Conservation (phyloP, 2,888 invertebrate species). For the Amiota communis region DNA sequence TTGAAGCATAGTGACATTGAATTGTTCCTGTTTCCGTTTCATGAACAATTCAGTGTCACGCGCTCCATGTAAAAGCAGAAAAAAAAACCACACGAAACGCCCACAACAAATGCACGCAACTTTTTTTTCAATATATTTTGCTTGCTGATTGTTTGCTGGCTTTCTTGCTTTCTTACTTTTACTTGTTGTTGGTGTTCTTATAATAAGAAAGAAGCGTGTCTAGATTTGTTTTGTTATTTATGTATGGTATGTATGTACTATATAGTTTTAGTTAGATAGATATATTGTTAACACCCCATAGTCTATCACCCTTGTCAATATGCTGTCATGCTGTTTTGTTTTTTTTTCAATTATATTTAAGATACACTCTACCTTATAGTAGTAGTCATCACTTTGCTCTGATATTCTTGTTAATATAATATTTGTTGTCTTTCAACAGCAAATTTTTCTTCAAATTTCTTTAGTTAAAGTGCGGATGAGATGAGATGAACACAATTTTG, state of each 20-base stretch:
- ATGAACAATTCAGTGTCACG: not conserved
- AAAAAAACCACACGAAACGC: no score
- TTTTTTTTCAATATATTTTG: conserved; percentile 22
- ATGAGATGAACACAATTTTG: conserved; percentile 56
- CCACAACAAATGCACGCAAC: no score
- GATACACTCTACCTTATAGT: not conserved
- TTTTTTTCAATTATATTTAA: conserved; percentile 18
- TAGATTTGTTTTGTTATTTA: no score
- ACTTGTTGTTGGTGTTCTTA: conserved; percentile 4
- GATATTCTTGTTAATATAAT: not conserved
- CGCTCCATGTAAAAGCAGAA: no score
- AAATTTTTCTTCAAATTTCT: not conserved
- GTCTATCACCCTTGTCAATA: not conserved
- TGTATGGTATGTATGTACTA: no score
- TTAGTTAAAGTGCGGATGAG: conserved; percentile 31
- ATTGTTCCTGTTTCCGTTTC: not conserved
- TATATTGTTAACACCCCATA: not conserved
- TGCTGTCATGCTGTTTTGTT: conserved; percentile 4
- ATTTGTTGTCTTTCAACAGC: not conserved
- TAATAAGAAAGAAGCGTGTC: no score
- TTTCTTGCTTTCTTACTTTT: conserved; percentile 13
- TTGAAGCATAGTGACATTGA: not conserved
- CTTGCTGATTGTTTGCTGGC: conserved; percentile 31
- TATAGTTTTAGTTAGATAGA: conserved; percentile 26
- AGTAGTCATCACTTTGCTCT: no score